A percentile compares a stretch with the other conserved stretches of the same genome.
Evolutionary conservation across 37 sponge, comb jelly and placozoan species (phyloP).

Genomic region (Ephydatia muelleri): DNA sequence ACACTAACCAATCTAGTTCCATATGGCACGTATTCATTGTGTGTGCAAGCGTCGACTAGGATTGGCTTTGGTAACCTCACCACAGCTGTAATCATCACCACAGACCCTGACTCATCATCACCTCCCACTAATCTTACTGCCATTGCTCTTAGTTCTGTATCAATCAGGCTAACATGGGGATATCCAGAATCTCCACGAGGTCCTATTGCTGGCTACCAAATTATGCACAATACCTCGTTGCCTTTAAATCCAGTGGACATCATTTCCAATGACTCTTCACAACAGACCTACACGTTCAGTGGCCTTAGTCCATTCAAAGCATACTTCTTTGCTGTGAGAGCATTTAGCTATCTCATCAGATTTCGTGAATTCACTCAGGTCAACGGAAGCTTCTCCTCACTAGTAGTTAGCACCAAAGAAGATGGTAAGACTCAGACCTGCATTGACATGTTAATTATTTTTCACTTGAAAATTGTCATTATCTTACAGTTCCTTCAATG

Average conservation of each 20-base stretch:
- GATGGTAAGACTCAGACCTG: not conserved
- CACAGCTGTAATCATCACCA: too few species aligned
- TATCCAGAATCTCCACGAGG: conserved; percentile 45
- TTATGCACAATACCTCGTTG: not conserved
- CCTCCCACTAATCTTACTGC: not conserved
- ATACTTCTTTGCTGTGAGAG: conserved; percentile 32
- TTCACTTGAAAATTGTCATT: not conserved
- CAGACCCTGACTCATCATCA: too few species aligned
- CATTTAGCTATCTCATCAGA: conserved; percentile 5
- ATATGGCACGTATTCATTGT: conserved; percentile 42
- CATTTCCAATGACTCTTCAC: conserved; percentile 18
- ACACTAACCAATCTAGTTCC: conserved; percentile 18
- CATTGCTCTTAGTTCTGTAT: not conserved
- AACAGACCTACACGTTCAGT: conserved; percentile 9
- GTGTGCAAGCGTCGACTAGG: conserved; percentile 37
- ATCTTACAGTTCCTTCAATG: conserved; percentile 10
- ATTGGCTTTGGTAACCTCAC: conserved; percentile 34
- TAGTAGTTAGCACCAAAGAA: not conserved
- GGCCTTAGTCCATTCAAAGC: conserved; percentile 18
- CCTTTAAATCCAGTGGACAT: too few species aligned
- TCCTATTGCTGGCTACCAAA: conserved; percentile 43
- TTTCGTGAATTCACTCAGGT: not conserved
- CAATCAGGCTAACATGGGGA: conserved; percentile 27
- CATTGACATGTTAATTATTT: too few species aligned
- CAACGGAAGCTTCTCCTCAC: not conserved